These are phyloP conservation scores for Anorthoa munda DNA, from an alignment of 2,888 invertebrate genomes.

Conservation along the genomic window DNA sequence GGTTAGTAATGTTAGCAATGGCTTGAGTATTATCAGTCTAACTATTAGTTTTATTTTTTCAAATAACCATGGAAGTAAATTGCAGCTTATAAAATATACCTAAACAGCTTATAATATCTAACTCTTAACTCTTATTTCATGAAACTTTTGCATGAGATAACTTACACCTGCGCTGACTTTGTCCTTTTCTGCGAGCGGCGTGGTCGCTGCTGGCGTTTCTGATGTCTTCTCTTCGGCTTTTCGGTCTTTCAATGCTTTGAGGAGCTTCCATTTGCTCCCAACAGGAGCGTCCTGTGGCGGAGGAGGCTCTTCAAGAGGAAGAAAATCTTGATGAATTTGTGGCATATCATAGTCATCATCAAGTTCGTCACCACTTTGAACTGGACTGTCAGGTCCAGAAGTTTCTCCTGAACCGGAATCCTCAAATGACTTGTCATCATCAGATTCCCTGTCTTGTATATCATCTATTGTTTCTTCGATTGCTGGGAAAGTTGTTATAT, in stretches of 20 bases:
- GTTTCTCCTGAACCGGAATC: conserved; percentile 95
- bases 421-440: conserved; percentile 87
- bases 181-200: conserved; percentile 91
- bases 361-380: conserved; percentile 93
- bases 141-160: conserved; percentile 92
- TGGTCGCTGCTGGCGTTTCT: conserved; percentile 92
- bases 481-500: conserved; percentile 87
- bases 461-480: conserved; percentile 86
- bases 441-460: conserved; percentile 75
- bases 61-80: conserved; percentile 64
- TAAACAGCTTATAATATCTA: conserved; percentile 74
- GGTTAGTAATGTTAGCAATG: conserved; percentile 75
- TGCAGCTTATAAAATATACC: conserved; percentile 57
- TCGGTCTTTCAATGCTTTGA: conserved; percentile 96
- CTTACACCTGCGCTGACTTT: conserved; percentile 94
- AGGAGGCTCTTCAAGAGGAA: conserved; percentile 76
- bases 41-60: conserved; percentile 74
- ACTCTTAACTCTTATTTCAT: conserved; percentile 92
- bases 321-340: conserved; percentile 77
- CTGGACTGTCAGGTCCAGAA: conserved; percentile 97
- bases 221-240: conserved; percentile 97
- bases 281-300: conserved; percentile 91
- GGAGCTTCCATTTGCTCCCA: conserved; percentile 97
- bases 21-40: conserved; percentile 80
- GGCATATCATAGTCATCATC: conserved; percentile 92